A percentile compares a stretch with the other conserved stretches of the same genome.
Evolutionary conservation across 2,113 vertebrate genomes (phyloP).

Genomic region (Sorex araneus): DNA sequence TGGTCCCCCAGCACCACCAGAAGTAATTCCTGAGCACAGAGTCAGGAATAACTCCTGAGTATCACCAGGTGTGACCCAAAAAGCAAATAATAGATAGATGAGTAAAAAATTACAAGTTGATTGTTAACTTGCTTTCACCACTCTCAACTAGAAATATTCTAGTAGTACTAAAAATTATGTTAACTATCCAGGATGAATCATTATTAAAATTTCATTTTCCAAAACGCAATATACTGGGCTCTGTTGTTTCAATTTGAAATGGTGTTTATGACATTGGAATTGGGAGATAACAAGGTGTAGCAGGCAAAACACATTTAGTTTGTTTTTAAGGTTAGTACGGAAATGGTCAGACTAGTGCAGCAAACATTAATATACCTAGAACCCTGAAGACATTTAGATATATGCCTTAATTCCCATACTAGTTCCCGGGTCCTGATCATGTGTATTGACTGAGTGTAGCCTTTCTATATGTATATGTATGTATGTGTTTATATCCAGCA

Average conservation of each 20-base stretch:
- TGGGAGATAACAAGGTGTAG: conserved; percentile 14
- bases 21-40: too few relatives aligned
- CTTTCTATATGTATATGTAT: too few relatives aligned
- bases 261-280: neutral
- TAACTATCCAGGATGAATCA: conserved; percentile 75
- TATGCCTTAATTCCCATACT: too few relatives aligned
- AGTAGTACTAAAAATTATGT: conserved; percentile 82
- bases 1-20: too few relatives aligned
- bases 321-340: conserved; percentile 5
- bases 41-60: too few relatives aligned
- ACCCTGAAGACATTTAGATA: too few relatives aligned
- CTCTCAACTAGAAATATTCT: conserved; percentile 84
- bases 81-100: too few relatives aligned
- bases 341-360: neutral
- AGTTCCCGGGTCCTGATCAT: too few relatives aligned
- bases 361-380: too few relatives aligned
- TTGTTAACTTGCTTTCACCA: conserved; percentile 24
- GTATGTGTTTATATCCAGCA: neutral
- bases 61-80: too few relatives aligned
- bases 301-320: neutral
- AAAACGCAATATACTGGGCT: neutral
- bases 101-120: neutral
- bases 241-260: conserved; percentile 65
- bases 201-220: conserved; percentile 74
- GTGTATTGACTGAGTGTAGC: too few relatives aligned